These are phyloP conservation scores for Cataglyphis cursor DNA, from an alignment of 2,888 invertebrate genomes.

Conservation along the genomic window DNA sequence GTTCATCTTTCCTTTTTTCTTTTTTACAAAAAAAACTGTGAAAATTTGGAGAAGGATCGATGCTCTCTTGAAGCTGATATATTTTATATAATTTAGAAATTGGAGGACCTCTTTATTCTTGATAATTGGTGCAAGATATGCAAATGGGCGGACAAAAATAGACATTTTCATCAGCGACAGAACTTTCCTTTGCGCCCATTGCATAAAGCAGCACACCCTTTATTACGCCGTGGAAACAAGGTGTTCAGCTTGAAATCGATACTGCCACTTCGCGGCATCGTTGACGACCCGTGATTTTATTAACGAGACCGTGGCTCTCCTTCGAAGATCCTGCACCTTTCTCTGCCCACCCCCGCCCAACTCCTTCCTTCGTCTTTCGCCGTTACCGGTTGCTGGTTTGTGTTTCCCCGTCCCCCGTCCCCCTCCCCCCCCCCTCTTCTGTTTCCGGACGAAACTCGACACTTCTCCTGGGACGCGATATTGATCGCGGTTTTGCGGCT, in stretches of 20 bases:
- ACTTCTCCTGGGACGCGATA: slow-evolving; percentile 71
- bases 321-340: slow-evolving; percentile 10
- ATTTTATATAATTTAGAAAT: neutral
- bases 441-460: slow-evolving; percentile 67
- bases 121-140: neutral
- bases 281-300: slow-evolving; percentile 61
- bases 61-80: neutral
- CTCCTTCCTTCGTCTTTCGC: slow-evolving; percentile 28
- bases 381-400: slow-evolving; percentile 36
- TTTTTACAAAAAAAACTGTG: slow-evolving; percentile 11
- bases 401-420: neutral
- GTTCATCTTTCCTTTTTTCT: neutral
- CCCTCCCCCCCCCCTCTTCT: slow-evolving; percentile 3
- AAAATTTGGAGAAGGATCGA: slow-evolving; percentile 7
- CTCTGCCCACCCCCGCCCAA: neutral
- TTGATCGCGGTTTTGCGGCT: slow-evolving; percentile 71
- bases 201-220: slow-evolving; percentile 18
- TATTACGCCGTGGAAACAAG: slow-evolving; percentile 39
- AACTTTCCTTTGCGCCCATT: neutral
- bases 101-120: neutral
- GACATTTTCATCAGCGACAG: neutral
- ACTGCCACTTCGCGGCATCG: slow-evolving; percentile 39
- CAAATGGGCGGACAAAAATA: neutral
- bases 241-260: slow-evolving; percentile 53
- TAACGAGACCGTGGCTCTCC: slow-evolving; percentile 45